Evolutionary conservation across 2,888 invertebrate genomes (phyloP).

Genomic region (Caradrina clavipalpis): DNA sequence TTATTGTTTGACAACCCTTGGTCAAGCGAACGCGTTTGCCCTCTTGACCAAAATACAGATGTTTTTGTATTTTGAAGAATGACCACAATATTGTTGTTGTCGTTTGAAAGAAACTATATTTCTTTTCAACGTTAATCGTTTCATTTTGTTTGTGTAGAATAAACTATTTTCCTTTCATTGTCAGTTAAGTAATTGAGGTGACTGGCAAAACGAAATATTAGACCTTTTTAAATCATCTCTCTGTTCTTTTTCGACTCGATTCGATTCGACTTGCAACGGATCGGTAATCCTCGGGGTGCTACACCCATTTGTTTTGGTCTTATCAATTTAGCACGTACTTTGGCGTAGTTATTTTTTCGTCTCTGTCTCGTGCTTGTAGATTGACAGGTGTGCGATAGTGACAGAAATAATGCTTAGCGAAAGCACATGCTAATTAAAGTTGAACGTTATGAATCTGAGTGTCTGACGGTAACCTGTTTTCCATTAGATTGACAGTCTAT

Average conservation of each 20-base stretch:
- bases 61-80: constrained; percentile 23
- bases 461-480: not conserved
- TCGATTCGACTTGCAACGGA: too few relatives aligned
- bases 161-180: constrained; percentile 3
- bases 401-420: too few relatives aligned
- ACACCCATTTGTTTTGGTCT: too few relatives aligned
- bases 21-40: not conserved
- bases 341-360: too few relatives aligned
- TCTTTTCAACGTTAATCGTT: not conserved
- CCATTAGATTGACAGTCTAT: not conserved
- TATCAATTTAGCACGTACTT: too few relatives aligned
- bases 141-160: not conserved
- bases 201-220: not conserved
- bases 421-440: too few relatives aligned
- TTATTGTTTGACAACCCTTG: constrained; percentile 29
- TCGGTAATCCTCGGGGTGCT: too few relatives aligned
- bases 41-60: constrained; percentile 45
- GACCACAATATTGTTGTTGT: constrained; percentile 18
- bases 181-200: constrained; percentile 9
- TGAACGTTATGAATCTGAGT: not conserved
- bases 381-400: too few relatives aligned
- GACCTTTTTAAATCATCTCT: not conserved
- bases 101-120: not conserved
- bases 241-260: not conserved
- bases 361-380: too few relatives aligned